Evolutionary conservation across 2,113 vertebrate species (phyloP).

Genomic region (Passer montanus): DNA sequence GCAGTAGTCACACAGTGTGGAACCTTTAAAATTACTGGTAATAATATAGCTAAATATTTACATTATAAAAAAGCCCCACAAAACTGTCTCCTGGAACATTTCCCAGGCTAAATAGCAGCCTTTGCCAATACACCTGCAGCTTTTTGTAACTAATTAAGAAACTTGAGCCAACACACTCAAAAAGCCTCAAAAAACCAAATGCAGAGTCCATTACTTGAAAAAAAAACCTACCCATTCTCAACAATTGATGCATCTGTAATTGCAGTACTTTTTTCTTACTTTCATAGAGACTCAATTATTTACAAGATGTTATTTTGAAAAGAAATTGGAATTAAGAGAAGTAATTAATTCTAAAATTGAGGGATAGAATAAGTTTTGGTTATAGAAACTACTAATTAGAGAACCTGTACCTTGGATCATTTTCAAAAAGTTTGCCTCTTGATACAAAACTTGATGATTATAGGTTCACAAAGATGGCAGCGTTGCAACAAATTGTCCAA

Average conservation of each 20-base stretch:
- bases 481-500: neutral
- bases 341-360: neutral
- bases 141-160: conserved; percentile 75
- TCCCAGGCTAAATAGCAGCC: conserved; percentile 40
- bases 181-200: conserved; percentile 63
- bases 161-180: conserved; percentile 57
- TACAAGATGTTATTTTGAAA: conserved; percentile 44
- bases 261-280: conserved; percentile 25
- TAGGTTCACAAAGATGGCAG: neutral
- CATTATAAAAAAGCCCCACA: neutral
- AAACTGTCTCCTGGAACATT: conserved; percentile 62
- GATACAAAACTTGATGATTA: neutral
- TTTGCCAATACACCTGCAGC: conserved; percentile 75
- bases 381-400: neutral
- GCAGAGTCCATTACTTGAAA: conserved; percentile 44
- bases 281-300: conserved; percentile 38
- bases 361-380: neutral
- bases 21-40: conserved; percentile 54
- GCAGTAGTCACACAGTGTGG: neutral
- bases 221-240: neutral
- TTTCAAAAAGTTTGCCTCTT: neutral
- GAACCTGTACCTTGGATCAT: neutral
- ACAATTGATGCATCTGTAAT: conserved; percentile 13
- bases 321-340: neutral
- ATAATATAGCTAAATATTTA: conserved; percentile 69